These are phyloP conservation scores for Drosophila asahinai DNA, from an alignment of 1,140 invertebrate genomes.

Conservation along the genomic window DNA sequence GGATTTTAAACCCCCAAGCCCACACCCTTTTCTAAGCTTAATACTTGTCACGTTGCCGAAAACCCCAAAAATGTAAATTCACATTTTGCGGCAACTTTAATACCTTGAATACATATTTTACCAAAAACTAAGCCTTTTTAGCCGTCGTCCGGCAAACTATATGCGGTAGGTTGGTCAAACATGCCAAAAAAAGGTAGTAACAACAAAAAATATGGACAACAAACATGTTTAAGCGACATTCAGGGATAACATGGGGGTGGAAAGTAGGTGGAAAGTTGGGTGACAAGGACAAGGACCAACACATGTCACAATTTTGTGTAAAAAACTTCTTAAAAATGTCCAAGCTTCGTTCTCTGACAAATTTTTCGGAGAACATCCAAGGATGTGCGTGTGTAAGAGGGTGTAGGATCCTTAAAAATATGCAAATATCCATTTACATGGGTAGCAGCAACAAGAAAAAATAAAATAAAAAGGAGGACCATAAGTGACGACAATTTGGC, in stretches of 20 bases:
- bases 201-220: conserved; percentile 20
- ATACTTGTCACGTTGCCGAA: conserved; percentile 28
- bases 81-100: neutral
- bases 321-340: conserved; percentile 73
- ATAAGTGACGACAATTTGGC: conserved; percentile 79
- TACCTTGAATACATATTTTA: conserved; percentile 54
- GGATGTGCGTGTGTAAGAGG: conserved; percentile 57
- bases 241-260: conserved; percentile 9
- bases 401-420: conserved; percentile 60
- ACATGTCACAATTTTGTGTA: conserved; percentile 79
- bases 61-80: neutral
- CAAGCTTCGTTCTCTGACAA: conserved; percentile 57
- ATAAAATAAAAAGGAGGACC: conserved; percentile 9
- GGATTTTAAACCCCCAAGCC: neutral
- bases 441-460: conserved; percentile 36
- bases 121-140: conserved; percentile 11
- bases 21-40: no score
- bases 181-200: conserved; percentile 20
- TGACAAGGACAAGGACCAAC: conserved; percentile 58
- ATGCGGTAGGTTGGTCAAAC: conserved; percentile 20
- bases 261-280: conserved; percentile 29
- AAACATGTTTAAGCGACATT: conserved; percentile 32
- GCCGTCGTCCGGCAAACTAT: conserved; percentile 6
- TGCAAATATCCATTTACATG: conserved; percentile 71
- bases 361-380: conserved; percentile 44